These are phyloP conservation scores for Caenorhabditis plicata DNA, from an alignment of 2,888 invertebrate species.

Conservation along the genomic window DNA sequence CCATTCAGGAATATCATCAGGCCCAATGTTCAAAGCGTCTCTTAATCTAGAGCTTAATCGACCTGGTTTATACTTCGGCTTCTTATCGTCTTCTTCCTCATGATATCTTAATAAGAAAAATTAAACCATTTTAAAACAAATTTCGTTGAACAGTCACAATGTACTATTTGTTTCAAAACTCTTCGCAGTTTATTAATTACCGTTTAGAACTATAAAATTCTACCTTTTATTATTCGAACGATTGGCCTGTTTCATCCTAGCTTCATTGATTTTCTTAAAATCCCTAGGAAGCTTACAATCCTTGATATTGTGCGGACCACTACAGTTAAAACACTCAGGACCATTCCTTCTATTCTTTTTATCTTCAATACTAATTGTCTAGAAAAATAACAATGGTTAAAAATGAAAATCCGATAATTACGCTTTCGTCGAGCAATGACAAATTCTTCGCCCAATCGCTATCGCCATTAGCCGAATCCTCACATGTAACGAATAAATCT, in stretches of 20 bases:
- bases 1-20: slow-evolving; percentile 78
- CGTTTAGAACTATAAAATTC: no score
- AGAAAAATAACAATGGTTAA: background rate
- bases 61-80: slow-evolving; percentile 30
- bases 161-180: background rate
- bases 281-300: slow-evolving; percentile 78
- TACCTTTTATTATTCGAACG: background rate
- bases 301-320: slow-evolving; percentile 76
- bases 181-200: background rate
- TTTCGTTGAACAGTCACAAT: background rate
- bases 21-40: slow-evolving; percentile 68
- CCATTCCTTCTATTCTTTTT: slow-evolving; percentile 2
- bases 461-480: no score
- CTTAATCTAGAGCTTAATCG: slow-evolving; percentile 20
- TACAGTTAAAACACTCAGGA: slow-evolving; percentile 80
- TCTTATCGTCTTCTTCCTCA: slow-evolving; percentile 1
- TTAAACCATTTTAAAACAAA: background rate
- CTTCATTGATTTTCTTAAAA: slow-evolving; percentile 71
- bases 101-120: background rate
- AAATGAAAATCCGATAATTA: no score
- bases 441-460: slow-evolving; percentile 7
- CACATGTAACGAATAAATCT: no score
- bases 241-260: slow-evolving; percentile 3
- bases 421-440: no score
- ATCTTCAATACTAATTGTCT: background rate